Percentiles rank a stretch among this genome's conserved stretches.
Conservation (phyloP, 1,140 invertebrate genomes). For the Pseudomyrmex sp. region DNA sequence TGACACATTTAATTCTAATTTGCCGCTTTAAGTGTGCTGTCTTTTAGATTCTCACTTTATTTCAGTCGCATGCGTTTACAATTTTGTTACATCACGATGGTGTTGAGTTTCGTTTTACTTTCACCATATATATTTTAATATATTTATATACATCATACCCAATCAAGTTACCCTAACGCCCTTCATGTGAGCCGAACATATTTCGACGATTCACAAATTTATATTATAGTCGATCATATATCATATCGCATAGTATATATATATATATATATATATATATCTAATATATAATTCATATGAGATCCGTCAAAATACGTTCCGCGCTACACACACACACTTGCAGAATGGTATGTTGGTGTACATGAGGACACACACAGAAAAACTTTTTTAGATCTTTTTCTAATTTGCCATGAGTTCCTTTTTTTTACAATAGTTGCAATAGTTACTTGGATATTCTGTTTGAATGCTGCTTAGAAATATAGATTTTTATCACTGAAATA, state of each 20-base stretch:
- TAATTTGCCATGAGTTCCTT: conserved; percentile 70
- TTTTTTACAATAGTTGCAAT: conserved; percentile 76
- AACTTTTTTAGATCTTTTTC: conserved; percentile 81
- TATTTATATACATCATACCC: conserved; percentile 76
- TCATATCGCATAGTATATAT: neutral
- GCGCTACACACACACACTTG: conserved; percentile 81
- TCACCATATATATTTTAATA: conserved; percentile 64
- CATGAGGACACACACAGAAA: conserved; percentile 84
- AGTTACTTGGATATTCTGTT: conserved; percentile 76
- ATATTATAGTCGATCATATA: conserved; percentile 4
- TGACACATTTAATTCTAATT: conserved; percentile 84
- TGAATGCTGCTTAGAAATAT: conserved; percentile 84
- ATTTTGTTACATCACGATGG: conserved; percentile 59
- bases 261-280: too few relatives aligned
- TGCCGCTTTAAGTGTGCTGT: conserved; percentile 84
- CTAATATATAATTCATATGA: conserved; percentile 17
- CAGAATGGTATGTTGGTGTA: conserved; percentile 86
- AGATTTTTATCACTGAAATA: conserved; percentile 76
- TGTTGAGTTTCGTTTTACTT: conserved; percentile 68
- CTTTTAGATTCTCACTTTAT: conserved; percentile 76
- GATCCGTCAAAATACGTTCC: conserved; percentile 80
- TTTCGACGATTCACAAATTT: conserved; percentile 76
- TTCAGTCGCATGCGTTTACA: conserved; percentile 64
- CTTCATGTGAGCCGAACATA: conserved; percentile 76
- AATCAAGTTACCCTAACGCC: conserved; percentile 72